Base-by-base conservation (phyloP, 2,888 invertebrate genomes). In the Euplagia quadripunctaria region DNA sequence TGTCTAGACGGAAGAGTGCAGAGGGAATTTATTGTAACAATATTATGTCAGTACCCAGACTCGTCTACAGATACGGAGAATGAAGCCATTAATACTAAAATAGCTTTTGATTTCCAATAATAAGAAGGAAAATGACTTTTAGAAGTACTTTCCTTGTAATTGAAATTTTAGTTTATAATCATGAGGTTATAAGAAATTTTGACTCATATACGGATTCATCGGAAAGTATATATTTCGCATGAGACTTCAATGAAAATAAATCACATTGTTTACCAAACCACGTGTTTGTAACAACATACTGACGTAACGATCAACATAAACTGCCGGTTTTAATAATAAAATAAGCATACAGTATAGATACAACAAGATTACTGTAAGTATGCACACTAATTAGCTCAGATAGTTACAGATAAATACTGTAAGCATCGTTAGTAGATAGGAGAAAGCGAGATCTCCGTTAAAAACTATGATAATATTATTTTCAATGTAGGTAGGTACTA, bases 1-100 rank as follows among this genome's bases (percentile, higher is more conserved):
- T 72, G 92, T 92, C 92, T 92, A 92, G 92, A 92, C 90, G 81
- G 77, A 73, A 78, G 77, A 75, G 63, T 63, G 73, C 68, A 71
- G 51, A 72, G 71, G 64, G 71, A 81, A 78, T 82, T 77, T 84
- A 83, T 72, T 78, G 79, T 78, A 81, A 79, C 79, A 80, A 80
- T 77, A 79, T 83, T 83, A 79, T 78, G 64, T 73, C 71, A 76
- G 70, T 74, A 73, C 58, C 74, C 64, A 20, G 71, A 49, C 70
- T 58, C 61, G 73, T 78, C 77, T 78, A 76, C 66, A 68, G 64
- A 71, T 70, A 75, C 52, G 49, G 31, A 63, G 20, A 68, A 65
- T 17, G 42, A 68, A 43, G 41, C 20, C 49, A 20, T 58, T 16
- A 41, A 49, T 9, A 20, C 49, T 55, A 16, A 46, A 64, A 65